These are phyloP conservation scores for Drosophila sproati DNA, from an alignment of 1,140 invertebrate species.

Conservation along the genomic window DNA sequence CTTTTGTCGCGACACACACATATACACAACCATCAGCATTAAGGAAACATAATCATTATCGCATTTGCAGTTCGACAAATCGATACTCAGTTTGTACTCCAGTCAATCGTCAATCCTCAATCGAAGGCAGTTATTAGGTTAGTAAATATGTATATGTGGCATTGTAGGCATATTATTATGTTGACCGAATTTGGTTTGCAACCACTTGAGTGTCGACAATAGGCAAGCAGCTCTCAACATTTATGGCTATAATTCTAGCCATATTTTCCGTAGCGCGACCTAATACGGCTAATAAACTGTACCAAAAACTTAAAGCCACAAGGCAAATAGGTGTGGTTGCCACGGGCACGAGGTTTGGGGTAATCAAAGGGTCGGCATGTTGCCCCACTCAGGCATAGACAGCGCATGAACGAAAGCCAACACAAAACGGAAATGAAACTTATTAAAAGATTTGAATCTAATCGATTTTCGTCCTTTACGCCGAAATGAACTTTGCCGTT, in stretches of 20 bases:
- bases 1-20: slow-evolving; percentile 2
- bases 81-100: slow-evolving; percentile 57
- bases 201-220: slow-evolving; percentile 66
- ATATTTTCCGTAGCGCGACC: slow-evolving; percentile 70
- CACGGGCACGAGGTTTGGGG: neutral
- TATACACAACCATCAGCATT: slow-evolving; percentile 47
- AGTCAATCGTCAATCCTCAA: slow-evolving; percentile 69
- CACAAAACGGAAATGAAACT: slow-evolving; percentile 83
- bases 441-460: slow-evolving; percentile 84
- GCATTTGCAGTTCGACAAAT: slow-evolving; percentile 47
- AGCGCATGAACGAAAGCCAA: slow-evolving; percentile 65
- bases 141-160: slow-evolving; percentile 1
- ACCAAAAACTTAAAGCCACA: slow-evolving; percentile 42
- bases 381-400: slow-evolving; percentile 44
- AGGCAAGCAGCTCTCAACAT: slow-evolving; percentile 29
- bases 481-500: slow-evolving; percentile 74
- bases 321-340: slow-evolving; percentile 66
- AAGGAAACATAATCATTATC: slow-evolving; percentile 14
- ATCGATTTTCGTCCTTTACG: slow-evolving; percentile 83
- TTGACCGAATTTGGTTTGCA: slow-evolving; percentile 75
- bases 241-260: slow-evolving; percentile 66
- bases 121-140: slow-evolving; percentile 22
- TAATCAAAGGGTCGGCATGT: slow-evolving; percentile 6
- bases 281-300: slow-evolving; percentile 71
- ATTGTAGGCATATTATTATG: slow-evolving; percentile 45